phyloP scores from a whole-genome alignment of 2,888 invertebrate species.

The Temnothorax rugatulus region DNA sequence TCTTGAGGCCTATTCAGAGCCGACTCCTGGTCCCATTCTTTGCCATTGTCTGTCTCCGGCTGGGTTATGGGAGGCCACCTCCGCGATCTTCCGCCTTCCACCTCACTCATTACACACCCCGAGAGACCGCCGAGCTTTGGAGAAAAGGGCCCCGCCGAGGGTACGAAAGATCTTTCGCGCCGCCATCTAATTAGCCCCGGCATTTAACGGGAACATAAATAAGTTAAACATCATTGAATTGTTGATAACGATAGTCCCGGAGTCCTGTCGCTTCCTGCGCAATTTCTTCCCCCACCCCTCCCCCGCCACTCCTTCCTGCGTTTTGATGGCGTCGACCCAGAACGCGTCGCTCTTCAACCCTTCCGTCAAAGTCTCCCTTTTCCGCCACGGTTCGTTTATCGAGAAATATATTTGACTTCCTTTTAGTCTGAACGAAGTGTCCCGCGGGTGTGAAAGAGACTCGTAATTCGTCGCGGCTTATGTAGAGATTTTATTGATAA shows the following conservation, averaged over 20 bases:
- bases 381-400: constrained; percentile 59
- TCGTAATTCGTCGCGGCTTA: constrained; percentile 11
- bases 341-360: constrained; percentile 30
- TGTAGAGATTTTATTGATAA: constrained; percentile 22
- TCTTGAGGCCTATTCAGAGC: constrained; percentile 84
- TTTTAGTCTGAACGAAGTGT: constrained; percentile 29
- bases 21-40: constrained; percentile 82
- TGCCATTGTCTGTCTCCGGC: constrained; percentile 83
- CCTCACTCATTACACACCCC: constrained; percentile 68
- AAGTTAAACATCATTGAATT: constrained; percentile 82
- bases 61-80: constrained; percentile 81
- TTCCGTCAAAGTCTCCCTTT: constrained; percentile 49
- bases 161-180: constrained; percentile 78
- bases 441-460: constrained; percentile 21
- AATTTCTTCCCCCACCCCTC: constrained; percentile 42
- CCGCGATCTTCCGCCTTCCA: constrained; percentile 69
- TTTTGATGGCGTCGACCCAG: constrained; percentile 39
- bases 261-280: constrained; percentile 39
- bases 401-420: constrained; percentile 59
- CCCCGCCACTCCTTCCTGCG: constrained; percentile 4
- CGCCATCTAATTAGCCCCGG: constrained; percentile 83
- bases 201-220: constrained; percentile 83
- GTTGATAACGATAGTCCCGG: constrained; percentile 77
- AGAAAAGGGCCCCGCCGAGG: constrained; percentile 72
- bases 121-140: constrained; percentile 72